These are phyloP conservation scores for Sapayoa aenigma DNA, from an alignment of 2,113 vertebrate species.

Conservation along the genomic window DNA sequence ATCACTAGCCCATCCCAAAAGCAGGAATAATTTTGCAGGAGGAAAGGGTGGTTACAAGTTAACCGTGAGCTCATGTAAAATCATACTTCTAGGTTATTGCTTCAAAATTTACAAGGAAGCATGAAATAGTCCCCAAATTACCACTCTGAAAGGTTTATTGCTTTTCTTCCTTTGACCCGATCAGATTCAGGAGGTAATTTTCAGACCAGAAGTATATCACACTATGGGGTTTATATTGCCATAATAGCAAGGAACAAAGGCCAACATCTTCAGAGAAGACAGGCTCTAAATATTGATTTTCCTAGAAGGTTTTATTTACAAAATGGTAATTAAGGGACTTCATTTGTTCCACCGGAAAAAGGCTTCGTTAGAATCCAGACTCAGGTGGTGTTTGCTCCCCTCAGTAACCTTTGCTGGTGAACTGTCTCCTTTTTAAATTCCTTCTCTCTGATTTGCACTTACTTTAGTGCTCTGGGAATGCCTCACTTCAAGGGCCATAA, in stretches of 20 bases:
- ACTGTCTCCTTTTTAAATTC: not conserved
- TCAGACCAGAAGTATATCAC: slow-evolving; percentile 24
- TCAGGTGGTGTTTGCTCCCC: slow-evolving; percentile 24
- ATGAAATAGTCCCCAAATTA: not conserved
- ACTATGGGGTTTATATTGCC: not conserved
- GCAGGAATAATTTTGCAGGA: not conserved
- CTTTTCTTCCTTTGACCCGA: not conserved
- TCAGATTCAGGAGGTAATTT: not conserved
- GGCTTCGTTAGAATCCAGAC: not conserved
- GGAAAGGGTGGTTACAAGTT: not conserved
- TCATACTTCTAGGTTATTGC: not conserved
- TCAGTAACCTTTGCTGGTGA: not conserved
- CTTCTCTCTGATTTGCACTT: not conserved
- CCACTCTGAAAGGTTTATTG: not conserved
- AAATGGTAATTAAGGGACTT: slow-evolving; percentile 62
- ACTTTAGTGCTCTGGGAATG: not conserved
- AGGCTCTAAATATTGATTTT: slow-evolving; percentile 59
- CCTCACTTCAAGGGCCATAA: not conserved
- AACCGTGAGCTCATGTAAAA: not conserved
- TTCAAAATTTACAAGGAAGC: not conserved
- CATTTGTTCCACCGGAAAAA: not conserved
- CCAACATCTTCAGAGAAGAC: not conserved
- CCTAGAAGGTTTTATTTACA: slow-evolving; percentile 56
- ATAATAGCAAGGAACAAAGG: slow-evolving; percentile 29
- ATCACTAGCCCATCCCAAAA: not conserved